Evolutionary conservation across 2,113 vertebrate species (phyloP), one percentile per base, ranked within the genome.

Genomic region (Melanocharis versteri): DNA sequence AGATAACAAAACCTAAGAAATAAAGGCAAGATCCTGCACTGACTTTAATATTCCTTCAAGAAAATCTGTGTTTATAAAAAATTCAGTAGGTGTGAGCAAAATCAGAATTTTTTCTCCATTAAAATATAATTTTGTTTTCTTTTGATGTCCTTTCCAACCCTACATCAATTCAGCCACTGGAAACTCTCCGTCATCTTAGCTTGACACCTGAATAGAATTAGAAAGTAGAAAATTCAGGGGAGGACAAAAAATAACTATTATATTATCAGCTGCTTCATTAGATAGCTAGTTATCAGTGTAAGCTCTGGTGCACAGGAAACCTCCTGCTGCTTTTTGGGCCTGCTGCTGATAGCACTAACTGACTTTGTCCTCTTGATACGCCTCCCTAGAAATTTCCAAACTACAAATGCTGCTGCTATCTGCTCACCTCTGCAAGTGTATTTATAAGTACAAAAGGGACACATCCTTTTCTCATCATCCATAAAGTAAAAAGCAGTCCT

Each of bases 251-350:
- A 23, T 33, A 53, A 13, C 40, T 54, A 10, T 42, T 35, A 31
- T 78, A 72, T 75, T 83, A 42, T 89, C 61, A 45, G 8, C 45
- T 57, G 57, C 45, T 72, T 97, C 77, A 53, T 94, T 94, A 96
- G 61, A 60, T 39, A 79, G 18, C 7, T 51, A 39, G 53, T 92
- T 91, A 87, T 93, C 66, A 87, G 18, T 28, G n/a, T 70, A 45
- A 50, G 12, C 28, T 56, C 21, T 62, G 58, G 76, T 89, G 69
- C 51, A 31, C 15, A 4, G 51, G 73, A 81, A 61, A 50, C 31
- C 27, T 91, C 50, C 87, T 89, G 31, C 37, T 93, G 73, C 7
- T 37, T 94, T 81, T 62, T 87, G 45, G 77, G 78, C 72, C 51
- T 93, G 39, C 50, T 85, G 27, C 57, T 80, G 40, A n/a, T 71